Evolutionary conservation across 1,140 invertebrate species (phyloP).

Genomic region (Pomacea maculata): DNA sequence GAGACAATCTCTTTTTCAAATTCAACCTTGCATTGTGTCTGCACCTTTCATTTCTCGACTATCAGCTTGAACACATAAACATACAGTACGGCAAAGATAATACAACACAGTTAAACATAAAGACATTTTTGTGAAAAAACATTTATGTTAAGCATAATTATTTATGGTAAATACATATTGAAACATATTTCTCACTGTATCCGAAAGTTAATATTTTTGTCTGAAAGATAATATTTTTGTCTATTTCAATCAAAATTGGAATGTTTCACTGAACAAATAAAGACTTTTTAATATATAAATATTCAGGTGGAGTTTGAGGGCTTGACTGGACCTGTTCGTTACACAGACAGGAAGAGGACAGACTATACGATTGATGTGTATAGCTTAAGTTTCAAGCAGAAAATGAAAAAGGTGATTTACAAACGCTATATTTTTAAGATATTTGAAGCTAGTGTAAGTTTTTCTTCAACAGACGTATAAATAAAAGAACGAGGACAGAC

Average conservation of each 20-base stretch:
- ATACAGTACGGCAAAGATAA: no score
- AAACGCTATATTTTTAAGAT: no score
- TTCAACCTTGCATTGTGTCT: no score
- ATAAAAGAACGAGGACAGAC: no score
- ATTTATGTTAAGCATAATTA: no score
- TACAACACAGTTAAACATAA: background rate
- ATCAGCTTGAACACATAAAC: no score
- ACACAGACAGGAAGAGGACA: slow-evolving; percentile 72
- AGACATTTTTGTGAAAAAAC: background rate
- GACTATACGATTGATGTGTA: slow-evolving; percentile 29
- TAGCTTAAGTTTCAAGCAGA: slow-evolving; percentile 26
- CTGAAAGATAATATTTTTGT: background rate
- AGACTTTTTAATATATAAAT: background rate
- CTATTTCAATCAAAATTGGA: background rate
- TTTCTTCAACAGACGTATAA: no score
- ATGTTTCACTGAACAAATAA: background rate
- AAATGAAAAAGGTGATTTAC: slow-evolving; percentile 27
- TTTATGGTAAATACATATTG: background rate
- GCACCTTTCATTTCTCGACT: no score
- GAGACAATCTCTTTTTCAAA: no score
- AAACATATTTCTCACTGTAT: background rate
- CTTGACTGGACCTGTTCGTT: slow-evolving; percentile 91
- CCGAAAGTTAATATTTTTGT: background rate
- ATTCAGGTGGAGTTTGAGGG: slow-evolving; percentile 88
- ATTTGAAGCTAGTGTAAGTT: no score